phyloP scores from a whole-genome alignment of 2,797 vertebrate genomes.

The Anisognathus igniventris region DNA sequence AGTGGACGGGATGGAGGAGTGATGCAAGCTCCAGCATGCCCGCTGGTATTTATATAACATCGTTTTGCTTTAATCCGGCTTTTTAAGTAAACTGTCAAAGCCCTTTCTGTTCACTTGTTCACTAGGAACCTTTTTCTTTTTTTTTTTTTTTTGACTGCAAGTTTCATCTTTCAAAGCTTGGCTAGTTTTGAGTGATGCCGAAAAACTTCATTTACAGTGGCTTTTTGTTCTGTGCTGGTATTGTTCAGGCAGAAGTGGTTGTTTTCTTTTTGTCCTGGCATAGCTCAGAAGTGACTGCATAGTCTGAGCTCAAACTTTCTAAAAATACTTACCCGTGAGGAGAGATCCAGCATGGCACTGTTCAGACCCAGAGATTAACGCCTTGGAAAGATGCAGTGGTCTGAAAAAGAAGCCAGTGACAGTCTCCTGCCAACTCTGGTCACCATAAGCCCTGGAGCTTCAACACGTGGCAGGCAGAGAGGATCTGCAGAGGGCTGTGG shows the following conservation, averaged over 20 bases:
- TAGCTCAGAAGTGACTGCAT: conserved; percentile 54
- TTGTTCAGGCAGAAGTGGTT: conserved; percentile 39
- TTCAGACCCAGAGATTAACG: neutral
- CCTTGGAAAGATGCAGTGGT: neutral
- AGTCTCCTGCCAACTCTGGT: neutral
- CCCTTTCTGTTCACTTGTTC: conserved; percentile 26
- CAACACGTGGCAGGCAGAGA: neutral
- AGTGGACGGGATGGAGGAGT: neutral
- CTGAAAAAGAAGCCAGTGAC: neutral
- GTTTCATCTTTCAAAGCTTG: conserved; percentile 21
- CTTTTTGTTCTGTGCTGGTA: conserved; percentile 26
- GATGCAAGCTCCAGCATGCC: neutral
- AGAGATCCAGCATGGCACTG: neutral
- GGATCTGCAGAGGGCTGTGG: neutral
- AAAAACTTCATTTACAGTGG: neutral
- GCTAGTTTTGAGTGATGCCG: neutral
- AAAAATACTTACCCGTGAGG: conserved; percentile 32
- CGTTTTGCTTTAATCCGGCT: conserved; percentile 20
- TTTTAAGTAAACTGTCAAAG: conserved; percentile 42
- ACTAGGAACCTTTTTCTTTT: neutral
- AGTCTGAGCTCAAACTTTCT: conserved; percentile 28
- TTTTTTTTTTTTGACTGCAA: neutral
- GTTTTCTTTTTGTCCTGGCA: conserved; percentile 22
- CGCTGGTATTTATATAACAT: neutral
- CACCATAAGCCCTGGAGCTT: neutral